Evolutionary conservation across 2,797 vertebrate genomes (phyloP).

Genomic region (Macropus fuliginosus): DNA sequence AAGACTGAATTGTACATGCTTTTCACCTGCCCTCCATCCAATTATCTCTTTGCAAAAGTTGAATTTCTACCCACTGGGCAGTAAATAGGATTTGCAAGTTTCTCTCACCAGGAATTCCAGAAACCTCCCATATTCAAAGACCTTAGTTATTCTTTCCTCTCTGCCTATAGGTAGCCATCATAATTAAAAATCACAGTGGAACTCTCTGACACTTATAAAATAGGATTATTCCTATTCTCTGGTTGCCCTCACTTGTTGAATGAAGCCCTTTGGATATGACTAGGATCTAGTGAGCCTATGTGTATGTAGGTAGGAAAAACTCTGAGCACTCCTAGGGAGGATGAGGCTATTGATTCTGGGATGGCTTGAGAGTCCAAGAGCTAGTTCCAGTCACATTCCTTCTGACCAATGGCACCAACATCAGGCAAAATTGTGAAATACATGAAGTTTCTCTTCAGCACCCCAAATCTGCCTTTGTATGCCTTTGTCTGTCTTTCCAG

Average conservation of each 20-base stretch:
- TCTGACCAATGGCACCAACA: background rate
- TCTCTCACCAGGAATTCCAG: background rate
- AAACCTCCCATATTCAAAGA: background rate
- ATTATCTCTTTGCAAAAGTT: background rate
- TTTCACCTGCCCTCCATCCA: background rate
- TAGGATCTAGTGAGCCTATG: background rate
- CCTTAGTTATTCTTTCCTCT: background rate
- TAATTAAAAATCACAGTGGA: background rate
- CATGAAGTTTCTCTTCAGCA: background rate
- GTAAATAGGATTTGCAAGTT: background rate
- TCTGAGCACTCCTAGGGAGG: background rate
- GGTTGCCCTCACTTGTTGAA: background rate
- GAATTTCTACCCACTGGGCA: background rate
- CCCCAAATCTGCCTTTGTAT: background rate
- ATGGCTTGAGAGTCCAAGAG: background rate
- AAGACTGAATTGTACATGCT: background rate
- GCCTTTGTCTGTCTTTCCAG: background rate
- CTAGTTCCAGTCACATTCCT: background rate
- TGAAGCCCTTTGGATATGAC: background rate
- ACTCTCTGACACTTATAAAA: background rate
- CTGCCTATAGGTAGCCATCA: background rate
- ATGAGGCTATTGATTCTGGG: background rate
- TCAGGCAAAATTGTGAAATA: conserved; percentile 5
- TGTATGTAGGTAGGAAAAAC: background rate
- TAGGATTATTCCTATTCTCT: background rate